Evolutionary conservation across 1,140 invertebrate genomes (phyloP).

Genomic region (Dryas iulia): DNA sequence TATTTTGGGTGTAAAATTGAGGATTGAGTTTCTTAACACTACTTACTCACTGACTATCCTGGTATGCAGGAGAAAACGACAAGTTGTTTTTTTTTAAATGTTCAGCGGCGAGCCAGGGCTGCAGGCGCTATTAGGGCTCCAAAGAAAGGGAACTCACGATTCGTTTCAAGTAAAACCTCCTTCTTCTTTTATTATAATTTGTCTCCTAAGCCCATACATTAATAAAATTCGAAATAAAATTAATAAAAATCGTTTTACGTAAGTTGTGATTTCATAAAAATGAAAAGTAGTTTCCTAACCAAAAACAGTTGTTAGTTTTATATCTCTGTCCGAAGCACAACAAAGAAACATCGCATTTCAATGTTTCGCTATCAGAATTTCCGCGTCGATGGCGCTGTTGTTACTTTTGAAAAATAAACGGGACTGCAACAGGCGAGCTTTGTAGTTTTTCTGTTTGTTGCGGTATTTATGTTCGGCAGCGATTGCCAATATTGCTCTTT

Average conservation of each 20-base stretch:
- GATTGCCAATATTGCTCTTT: slow-evolving; percentile 38
- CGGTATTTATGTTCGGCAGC: slow-evolving; percentile 34
- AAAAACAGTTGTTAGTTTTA: slow-evolving; percentile 20
- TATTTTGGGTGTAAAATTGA: too few relatives aligned
- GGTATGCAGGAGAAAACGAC: too few relatives aligned
- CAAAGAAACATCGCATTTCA: slow-evolving; percentile 45
- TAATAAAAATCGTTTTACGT: neutral
- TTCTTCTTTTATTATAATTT: neutral
- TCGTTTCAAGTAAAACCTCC: too few relatives aligned
- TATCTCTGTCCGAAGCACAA: slow-evolving; percentile 24
- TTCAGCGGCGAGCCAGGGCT: too few relatives aligned
- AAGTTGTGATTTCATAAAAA: neutral
- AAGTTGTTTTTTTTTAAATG: too few relatives aligned
- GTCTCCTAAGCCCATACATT: neutral
- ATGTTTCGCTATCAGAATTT: slow-evolving; percentile 58
- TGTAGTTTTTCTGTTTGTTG: slow-evolving; percentile 45
- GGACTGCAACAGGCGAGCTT: slow-evolving; percentile 42
- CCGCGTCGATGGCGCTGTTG: slow-evolving; percentile 43
- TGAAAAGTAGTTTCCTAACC: neutral
- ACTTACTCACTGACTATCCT: too few relatives aligned
- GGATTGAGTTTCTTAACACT: too few relatives aligned
- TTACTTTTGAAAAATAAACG: slow-evolving; percentile 46
- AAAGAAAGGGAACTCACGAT: too few relatives aligned
- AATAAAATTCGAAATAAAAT: neutral
- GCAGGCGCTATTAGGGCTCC: too few relatives aligned